Conservation (phyloP, 2,113 vertebrate species). For the Antechinus flavipes region DNA sequence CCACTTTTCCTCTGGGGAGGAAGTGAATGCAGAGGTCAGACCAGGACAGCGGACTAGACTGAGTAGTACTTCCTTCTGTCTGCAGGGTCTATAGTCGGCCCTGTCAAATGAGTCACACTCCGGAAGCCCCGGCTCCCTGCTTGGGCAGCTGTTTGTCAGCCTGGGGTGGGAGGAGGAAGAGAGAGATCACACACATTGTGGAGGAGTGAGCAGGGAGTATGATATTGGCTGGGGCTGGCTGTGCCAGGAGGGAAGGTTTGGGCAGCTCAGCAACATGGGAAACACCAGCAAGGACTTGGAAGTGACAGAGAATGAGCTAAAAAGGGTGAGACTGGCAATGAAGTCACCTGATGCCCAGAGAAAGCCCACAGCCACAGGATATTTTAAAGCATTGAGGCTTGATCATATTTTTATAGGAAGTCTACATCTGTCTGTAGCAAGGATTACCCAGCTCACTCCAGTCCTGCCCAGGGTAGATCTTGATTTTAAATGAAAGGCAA, state of each 20-base stretch:
- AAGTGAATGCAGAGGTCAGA: conserved; percentile 66
- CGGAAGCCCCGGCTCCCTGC: conserved; percentile 1
- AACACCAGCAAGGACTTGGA: conserved; percentile 19
- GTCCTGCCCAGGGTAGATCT: not conserved
- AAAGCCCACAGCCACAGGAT: conserved; percentile 31
- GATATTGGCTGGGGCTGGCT: not conserved
- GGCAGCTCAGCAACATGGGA: conserved; percentile 9
- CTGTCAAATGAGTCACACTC: not conserved
- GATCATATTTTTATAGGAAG: not conserved
- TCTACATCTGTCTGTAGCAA: not conserved
- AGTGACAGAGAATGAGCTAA: conserved; percentile 32
- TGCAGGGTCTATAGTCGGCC: not conserved
- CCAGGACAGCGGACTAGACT: conserved; percentile 42
- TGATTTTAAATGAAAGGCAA: not conserved
- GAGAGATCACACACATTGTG: conserved; percentile 2
- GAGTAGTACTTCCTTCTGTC: not conserved
- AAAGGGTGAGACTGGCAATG: not conserved
- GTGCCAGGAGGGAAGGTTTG: not conserved
- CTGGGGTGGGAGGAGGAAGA: not conserved
- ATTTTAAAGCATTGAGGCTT: not conserved
- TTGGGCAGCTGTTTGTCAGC: not conserved
- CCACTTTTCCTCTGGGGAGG: conserved; percentile 76
- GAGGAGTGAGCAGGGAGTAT: too few species aligned
- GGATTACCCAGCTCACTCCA: not conserved
- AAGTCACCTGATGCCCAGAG: conserved; percentile 17